Evolutionary conservation across 2,113 vertebrate species (phyloP), one percentile per base, ranked within the genome.

Genomic region (Hyperopisus bebe): DNA sequence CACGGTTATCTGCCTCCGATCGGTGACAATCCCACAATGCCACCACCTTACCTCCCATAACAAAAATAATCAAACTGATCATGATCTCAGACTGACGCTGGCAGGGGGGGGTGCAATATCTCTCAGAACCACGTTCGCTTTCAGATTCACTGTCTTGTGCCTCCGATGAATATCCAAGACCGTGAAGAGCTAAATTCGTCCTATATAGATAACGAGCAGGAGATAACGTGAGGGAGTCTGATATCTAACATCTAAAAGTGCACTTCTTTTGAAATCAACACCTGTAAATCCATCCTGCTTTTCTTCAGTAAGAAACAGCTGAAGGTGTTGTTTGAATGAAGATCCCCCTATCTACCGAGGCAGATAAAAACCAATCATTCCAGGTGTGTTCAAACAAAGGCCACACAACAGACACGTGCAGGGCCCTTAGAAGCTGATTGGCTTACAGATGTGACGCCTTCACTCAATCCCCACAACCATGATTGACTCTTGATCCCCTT

Each of bases 301-400:
- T 39, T 80, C 35, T 80, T 80, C 35, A 80, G 31, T 42, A 39
- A 17, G 35, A 42, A 80, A 19, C 74, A 17, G 35, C 74, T 80
- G 74, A 42, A 80, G 31, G 13, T 80, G 31, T 39, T 80, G 74
- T 80, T 80, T 80, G 74, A 80, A 80, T 35, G 74, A 19, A n/a
- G 35, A 39, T 42, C 35, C 35, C 35, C 35, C 74, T 80, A 17
- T 80, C 35, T 19, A 19, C 74, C 6, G 3, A 80, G 74, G 74
- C 27, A 80, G 74, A 80, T 80, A 17, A 42, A 42, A 13, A 35
- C 35, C 15, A 39, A 80, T 42, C 74, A 39, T 80, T 80, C 74
- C 74, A 80, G 74, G 74, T 80, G 74, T 80, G 35, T 80, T 80
- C 74, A 80, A 35, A 80, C 74, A 80, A 48, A 47, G 47, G 83